Evolutionary conservation across 2,797 vertebrate species (phyloP), one percentile per base, ranked within the genome.

Genomic region (Malurus leucopterus): DNA sequence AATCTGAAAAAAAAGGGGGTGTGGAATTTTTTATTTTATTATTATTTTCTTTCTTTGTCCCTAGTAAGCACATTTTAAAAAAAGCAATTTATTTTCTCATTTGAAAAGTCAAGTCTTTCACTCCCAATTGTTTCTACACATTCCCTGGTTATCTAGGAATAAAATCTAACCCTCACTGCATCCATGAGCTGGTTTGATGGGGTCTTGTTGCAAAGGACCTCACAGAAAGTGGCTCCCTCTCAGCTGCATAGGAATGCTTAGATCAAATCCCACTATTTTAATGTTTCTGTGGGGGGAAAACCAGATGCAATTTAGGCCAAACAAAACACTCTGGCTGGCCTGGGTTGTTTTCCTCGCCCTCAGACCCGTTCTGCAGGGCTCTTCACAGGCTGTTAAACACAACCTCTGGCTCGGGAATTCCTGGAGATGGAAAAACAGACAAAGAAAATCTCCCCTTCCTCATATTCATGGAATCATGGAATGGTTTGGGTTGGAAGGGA

Each of bases 361-460:
- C 0, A 26, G 87, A 74, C 62, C 62, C 54, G 78, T 61, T 68
- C 10, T 92, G 78, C 21, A n/a, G 0, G 65, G 55, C 40, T 63
- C 80, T 93, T 86, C 67, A 55, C 83, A 89, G 83, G 44, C 58
- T 49, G 82, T 90, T 68, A 92, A 93, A 80, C 73, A 69, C 47
- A 72, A 46, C 70, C 91, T 65, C 62, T 81, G 89, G 26, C 79
- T 81, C 1, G 0, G 82, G 54, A 85, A 72, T 38, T 50, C 30
- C 8, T 89, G 55, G 72, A 71, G 72, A 36, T 0, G 36, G 40
- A 61, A 74, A 57, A 76, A 40, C 20, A 74, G 46, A 13, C 2
- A 5, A 38, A 44, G 58, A 49, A 50, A 80, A 6, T 6, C 15
- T 41, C 29, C 12, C 4, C 0, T 0, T n/a, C 41, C 68, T 32